These are phyloP conservation scores for Lepisosteus oculatus DNA, from an alignment of 2,113 vertebrate species.

Conservation along the genomic window DNA sequence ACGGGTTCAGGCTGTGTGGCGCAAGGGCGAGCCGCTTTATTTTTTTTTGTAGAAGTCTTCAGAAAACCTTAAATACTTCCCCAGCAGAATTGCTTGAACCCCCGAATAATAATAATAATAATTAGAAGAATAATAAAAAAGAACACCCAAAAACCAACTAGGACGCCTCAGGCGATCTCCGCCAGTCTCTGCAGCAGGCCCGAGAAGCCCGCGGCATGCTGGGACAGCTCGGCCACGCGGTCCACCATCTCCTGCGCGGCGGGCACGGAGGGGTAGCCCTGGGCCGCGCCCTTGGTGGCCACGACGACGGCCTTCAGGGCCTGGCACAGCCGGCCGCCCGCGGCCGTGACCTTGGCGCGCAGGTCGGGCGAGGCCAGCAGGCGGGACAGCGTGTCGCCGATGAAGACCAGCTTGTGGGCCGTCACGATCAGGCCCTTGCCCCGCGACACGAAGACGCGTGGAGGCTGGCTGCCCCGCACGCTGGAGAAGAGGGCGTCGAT, in stretches of 20 bases:
- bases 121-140: conserved; percentile 15
- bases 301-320: conserved; percentile 78
- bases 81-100: too few species aligned
- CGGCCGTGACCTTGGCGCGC: conserved; percentile 74
- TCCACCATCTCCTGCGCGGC: conserved; percentile 79
- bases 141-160: conserved; percentile 26
- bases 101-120: conserved; percentile 23
- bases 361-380: conserved; percentile 74
- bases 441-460: conserved; percentile 77
- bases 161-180: conserved; percentile 60
- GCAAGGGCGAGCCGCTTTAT: too few species aligned
- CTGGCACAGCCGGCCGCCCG: conserved; percentile 75
- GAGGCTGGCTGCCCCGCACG: conserved; percentile 76
- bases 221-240: conserved; percentile 76
- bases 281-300: conserved; percentile 80
- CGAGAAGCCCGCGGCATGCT: conserved; percentile 78
- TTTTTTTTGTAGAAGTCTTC: too few species aligned
- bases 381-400: conserved; percentile 83
- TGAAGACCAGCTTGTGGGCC: conserved; percentile 86
- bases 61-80: too few species aligned
- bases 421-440: conserved; percentile 83
- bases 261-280: conserved; percentile 78
- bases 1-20: too few species aligned
- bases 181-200: conserved; percentile 72
- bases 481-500: conserved; percentile 77